Evolutionary conservation across 1,140 invertebrate species (phyloP).

Genomic region (Monochamus saltuarius): DNA sequence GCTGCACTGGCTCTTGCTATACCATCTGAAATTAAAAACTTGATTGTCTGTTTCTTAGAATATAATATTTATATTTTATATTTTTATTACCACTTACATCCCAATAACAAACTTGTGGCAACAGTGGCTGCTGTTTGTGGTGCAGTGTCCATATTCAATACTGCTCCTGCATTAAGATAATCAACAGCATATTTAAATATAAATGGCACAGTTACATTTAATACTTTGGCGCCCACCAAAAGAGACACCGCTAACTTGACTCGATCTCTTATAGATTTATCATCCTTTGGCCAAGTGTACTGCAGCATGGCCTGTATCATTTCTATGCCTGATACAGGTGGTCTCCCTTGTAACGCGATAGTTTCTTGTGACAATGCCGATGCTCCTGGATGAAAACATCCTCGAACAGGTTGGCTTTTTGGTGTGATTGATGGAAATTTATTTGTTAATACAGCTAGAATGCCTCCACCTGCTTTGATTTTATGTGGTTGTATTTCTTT

Average conservation of each 20-base stretch:
- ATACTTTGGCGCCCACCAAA: conserved; percentile 77
- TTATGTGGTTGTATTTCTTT: conserved; percentile 21
- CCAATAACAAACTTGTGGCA: conserved; percentile 80
- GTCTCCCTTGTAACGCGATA: conserved; percentile 59
- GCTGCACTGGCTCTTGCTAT: conserved; percentile 84
- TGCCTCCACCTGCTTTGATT: conserved; percentile 27
- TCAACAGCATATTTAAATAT: conserved; percentile 95
- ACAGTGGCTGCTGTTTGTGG: conserved; percentile 71
- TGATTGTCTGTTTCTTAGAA: neutral
- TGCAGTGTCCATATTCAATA: conserved; percentile 67
- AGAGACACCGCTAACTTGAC: conserved; percentile 84
- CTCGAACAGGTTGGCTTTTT: conserved; percentile 53
- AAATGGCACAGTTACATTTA: conserved; percentile 96
- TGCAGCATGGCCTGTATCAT: conserved; percentile 86
- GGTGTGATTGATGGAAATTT: conserved; percentile 31
- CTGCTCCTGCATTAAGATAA: conserved; percentile 68
- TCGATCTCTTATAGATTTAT: conserved; percentile 73
- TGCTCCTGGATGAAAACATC: conserved; percentile 89
- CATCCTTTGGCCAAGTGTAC: conserved; percentile 96
- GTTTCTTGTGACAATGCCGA: conserved; percentile 68
- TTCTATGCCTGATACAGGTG: conserved; percentile 67
- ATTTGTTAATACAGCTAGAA: conserved; percentile 39
- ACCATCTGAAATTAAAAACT: conserved; percentile 72
- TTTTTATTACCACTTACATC: conserved; percentile 70
- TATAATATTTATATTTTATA: neutral